Conservation (phyloP, 2,797 vertebrate species). For the Allobates femoralis region DNA sequence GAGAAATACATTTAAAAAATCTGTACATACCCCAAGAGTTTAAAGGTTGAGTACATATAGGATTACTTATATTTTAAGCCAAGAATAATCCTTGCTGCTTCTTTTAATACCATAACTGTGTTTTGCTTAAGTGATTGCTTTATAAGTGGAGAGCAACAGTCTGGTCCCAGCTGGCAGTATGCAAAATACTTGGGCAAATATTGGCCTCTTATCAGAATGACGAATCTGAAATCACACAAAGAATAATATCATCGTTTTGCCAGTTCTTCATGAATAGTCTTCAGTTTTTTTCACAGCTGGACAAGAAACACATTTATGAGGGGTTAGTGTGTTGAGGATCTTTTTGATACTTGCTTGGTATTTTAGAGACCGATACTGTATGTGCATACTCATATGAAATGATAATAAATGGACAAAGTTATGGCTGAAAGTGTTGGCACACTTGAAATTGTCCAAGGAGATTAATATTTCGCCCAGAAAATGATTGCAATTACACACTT, state of each 20-base stretch:
- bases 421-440: too few species aligned
- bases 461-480: too few species aligned
- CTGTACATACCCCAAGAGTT: conserved; percentile 45
- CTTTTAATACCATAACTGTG: conserved; percentile 62
- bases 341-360: conserved; percentile 42
- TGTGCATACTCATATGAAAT: conserved; percentile 15
- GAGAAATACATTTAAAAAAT: conserved; percentile 29
- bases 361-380: conserved; percentile 30
- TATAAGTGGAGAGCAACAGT: conserved; percentile 62
- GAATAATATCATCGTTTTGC: conserved; percentile 55
- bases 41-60: conserved; percentile 55
- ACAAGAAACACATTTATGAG: conserved; percentile 57
- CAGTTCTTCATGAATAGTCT: conserved; percentile 58
- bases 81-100: conserved; percentile 58
- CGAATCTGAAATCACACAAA: conserved; percentile 59
- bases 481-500: too few species aligned
- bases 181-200: conserved; percentile 63
- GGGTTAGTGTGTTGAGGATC: conserved; percentile 18
- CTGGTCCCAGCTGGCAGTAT: conserved; percentile 60
- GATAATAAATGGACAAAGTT: conserved; percentile 15
- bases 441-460: too few species aligned
- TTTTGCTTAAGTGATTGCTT: conserved; percentile 64
- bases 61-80: conserved; percentile 52
- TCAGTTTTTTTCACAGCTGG: conserved; percentile 41
- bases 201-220: conserved; percentile 59